A percentile compares a stretch with the other conserved stretches of the same genome.
Conservation (phyloP, 2,113 vertebrate species). For the Apaloderma vittatum region DNA sequence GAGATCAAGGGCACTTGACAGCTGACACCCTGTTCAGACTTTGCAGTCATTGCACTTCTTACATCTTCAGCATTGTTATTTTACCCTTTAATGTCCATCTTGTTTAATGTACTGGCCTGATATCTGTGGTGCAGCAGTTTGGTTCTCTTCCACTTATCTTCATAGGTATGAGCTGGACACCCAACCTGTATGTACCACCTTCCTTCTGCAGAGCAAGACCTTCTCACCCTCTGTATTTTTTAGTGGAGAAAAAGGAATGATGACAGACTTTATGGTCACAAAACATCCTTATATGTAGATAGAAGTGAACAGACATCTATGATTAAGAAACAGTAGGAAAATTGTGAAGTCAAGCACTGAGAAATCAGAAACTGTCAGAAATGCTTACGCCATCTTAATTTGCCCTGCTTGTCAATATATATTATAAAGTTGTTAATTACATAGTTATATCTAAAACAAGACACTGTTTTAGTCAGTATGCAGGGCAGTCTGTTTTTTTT, state of each 20-base stretch:
- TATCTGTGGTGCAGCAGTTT: background rate
- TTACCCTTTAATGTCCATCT: background rate
- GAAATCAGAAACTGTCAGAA: background rate
- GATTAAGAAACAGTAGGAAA: background rate
- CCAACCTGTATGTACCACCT: background rate
- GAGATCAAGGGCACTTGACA: background rate
- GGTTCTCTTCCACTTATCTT: background rate
- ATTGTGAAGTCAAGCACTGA: background rate
- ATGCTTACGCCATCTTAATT: background rate
- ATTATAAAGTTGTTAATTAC: background rate
- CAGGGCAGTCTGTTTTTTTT: background rate
- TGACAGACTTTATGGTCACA: background rate
- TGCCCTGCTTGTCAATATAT: background rate
- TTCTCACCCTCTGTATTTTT: background rate
- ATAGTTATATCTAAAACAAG: background rate
- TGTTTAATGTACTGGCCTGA: background rate
- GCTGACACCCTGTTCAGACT: background rate
- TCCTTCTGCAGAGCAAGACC: background rate
- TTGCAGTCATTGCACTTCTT: background rate
- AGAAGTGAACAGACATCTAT: background rate
- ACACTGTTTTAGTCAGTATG: background rate
- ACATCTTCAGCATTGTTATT: background rate
- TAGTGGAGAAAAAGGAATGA: background rate
- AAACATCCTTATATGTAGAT: background rate
- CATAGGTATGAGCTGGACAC: background rate